These are phyloP conservation scores for Lampris incognitus DNA, from an alignment of 2,113 vertebrate species.

Conservation along the genomic window DNA sequence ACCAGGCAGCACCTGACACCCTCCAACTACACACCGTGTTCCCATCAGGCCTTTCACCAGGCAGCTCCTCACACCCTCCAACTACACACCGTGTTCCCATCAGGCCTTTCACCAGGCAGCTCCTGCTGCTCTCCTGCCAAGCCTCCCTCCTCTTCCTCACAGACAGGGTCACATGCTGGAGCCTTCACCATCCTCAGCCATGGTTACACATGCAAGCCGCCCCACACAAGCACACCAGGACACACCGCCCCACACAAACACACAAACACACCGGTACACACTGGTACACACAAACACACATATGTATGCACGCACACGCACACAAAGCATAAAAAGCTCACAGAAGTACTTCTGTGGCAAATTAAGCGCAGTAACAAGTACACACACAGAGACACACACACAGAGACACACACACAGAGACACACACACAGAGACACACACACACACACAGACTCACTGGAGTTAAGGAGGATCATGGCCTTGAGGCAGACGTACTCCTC, in stretches of 20 bases:
- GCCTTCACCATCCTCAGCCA: conserved; percentile 3
- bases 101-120: conserved; percentile 29
- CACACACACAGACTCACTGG: conserved; percentile 88
- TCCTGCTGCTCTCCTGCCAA: conserved; percentile 28
- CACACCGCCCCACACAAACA: background rate
- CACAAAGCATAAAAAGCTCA: background rate
- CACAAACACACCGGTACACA: background rate
- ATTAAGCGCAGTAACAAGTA: background rate
- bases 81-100: conserved; percentile 56
- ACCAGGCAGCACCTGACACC: conserved; percentile 6
- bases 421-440: conserved; percentile 23
- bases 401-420: conserved; percentile 3
- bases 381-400: background rate
- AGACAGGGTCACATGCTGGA: conserved; percentile 21
- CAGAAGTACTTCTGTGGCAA: background rate
- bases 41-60: conserved; percentile 40
- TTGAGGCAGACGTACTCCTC: conserved; percentile 98
- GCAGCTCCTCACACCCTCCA: conserved; percentile 3
- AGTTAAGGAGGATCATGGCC: conserved; percentile 98
- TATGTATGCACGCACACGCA: background rate
- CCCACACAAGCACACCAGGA: background rate
- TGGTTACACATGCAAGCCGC: conserved; percentile 4
- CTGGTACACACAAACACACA: background rate
- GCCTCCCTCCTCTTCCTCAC: conserved; percentile 16
- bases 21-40: conserved; percentile 41